Evolutionary conservation across 2,113 vertebrate genomes (phyloP).

Genomic region (Dipodomys ordii): DNA sequence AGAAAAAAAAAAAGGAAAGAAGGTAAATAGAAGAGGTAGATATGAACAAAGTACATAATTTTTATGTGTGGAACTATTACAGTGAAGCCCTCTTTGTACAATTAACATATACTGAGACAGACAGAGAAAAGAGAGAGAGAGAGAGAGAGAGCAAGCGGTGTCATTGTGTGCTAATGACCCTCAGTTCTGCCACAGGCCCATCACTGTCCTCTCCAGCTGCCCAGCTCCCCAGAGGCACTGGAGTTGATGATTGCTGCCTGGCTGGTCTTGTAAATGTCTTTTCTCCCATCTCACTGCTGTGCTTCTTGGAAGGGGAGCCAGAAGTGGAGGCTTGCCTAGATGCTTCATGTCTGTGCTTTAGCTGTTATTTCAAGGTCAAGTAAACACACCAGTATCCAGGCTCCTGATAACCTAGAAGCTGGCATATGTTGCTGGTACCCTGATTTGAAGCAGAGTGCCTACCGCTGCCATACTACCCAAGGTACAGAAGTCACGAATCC

Average conservation of each 20-base stretch:
- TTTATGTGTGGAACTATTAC: too few relatives aligned
- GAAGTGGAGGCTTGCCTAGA: constrained; percentile 29
- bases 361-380: constrained; percentile 61
- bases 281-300: not conserved
- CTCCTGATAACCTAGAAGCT: not conserved
- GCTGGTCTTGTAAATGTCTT: not conserved
- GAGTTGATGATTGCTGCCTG: not conserved
- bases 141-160: too few relatives aligned
- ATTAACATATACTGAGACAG: too few relatives aligned
- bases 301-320: not conserved
- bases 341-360: not conserved
- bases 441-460: not conserved
- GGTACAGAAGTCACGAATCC: not conserved
- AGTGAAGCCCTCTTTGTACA: too few relatives aligned
- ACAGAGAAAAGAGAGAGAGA: too few relatives aligned
- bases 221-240: not conserved
- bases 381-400: not conserved
- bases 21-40: too few relatives aligned
- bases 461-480: rapidly evolving
- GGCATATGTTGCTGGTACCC: not conserved
- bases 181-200: not conserved
- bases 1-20: too few relatives aligned
- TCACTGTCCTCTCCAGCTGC: not conserved
- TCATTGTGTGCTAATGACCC: constrained; percentile 36
- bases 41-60: too few relatives aligned